Evolutionary conservation across 1,140 invertebrate genomes (phyloP).

Genomic region (Pachypeltis micranthus): DNA sequence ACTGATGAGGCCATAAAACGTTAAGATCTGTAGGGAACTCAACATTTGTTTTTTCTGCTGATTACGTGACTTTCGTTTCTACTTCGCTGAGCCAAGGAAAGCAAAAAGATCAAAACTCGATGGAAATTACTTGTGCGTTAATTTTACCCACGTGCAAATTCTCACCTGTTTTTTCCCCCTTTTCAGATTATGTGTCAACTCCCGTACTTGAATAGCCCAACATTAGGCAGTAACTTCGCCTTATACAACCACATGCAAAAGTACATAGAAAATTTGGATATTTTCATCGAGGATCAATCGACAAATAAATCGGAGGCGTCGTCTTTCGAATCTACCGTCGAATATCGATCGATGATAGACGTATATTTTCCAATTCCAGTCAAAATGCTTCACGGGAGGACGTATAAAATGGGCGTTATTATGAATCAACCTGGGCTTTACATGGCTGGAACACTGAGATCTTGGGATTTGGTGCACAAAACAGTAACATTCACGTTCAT

Average conservation of each 20-base stretch:
- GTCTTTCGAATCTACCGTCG: not conserved
- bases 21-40: too few species aligned
- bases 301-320: not conserved
- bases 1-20: too few species aligned
- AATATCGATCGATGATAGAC: not conserved
- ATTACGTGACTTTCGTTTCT: too few species aligned
- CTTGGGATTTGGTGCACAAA: not conserved
- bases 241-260: not conserved
- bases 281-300: not conserved
- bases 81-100: too few species aligned
- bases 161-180: not conserved
- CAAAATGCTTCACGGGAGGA: not conserved
- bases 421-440: not conserved
- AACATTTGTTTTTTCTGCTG: too few species aligned
- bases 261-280: not conserved
- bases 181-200: constrained; percentile 1
- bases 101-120: too few species aligned
- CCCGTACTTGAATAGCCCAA: not conserved
- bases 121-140: not conserved
- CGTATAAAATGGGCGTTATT: not conserved
- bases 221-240: not conserved
- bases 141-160: not conserved
- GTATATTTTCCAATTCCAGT: not conserved
- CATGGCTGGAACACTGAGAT: not conserved
- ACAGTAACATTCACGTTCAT: not conserved